These are phyloP conservation scores for Nezara viridula DNA, from an alignment of 2,888 invertebrate genomes.

Conservation along the genomic window DNA sequence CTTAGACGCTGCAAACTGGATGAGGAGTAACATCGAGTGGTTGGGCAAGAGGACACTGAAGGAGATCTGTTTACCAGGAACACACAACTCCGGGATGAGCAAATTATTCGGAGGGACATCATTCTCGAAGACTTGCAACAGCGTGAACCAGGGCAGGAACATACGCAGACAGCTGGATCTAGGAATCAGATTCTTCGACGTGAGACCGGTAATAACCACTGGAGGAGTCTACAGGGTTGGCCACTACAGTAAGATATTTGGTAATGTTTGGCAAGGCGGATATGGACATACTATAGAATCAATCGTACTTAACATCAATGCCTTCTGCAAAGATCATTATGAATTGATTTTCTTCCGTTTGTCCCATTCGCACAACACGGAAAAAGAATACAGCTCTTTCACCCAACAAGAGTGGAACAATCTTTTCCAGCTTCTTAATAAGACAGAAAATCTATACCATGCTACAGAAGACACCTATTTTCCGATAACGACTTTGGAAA, in stretches of 20 bases:
- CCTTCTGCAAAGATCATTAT: not conserved
- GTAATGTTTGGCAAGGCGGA: not conserved
- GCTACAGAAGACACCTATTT: not conserved
- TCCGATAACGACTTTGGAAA: not conserved
- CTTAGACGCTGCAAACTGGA: not conserved
- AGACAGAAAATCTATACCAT: not conserved
- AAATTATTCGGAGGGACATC: not conserved
- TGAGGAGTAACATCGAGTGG: not conserved
- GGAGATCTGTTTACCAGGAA: not conserved
- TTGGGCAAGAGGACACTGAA: not conserved
- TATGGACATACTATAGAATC: not conserved
- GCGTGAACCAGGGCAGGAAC: not conserved
- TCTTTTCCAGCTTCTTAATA: not conserved
- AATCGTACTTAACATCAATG: not conserved
- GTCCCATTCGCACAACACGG: not conserved
- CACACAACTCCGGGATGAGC: not conserved
- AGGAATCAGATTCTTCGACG: not conserved
- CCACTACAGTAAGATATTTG: not conserved
- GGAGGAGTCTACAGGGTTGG: not conserved
- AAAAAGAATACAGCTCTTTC: not conserved
- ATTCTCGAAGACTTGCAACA: not conserved
- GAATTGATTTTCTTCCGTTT: not conserved
- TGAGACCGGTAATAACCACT: not conserved
- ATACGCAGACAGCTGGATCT: not conserved
- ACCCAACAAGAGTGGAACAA: not conserved